Evolutionary conservation across 2,113 vertebrate species (phyloP).

Genomic region (Dasyprocta punctata): DNA sequence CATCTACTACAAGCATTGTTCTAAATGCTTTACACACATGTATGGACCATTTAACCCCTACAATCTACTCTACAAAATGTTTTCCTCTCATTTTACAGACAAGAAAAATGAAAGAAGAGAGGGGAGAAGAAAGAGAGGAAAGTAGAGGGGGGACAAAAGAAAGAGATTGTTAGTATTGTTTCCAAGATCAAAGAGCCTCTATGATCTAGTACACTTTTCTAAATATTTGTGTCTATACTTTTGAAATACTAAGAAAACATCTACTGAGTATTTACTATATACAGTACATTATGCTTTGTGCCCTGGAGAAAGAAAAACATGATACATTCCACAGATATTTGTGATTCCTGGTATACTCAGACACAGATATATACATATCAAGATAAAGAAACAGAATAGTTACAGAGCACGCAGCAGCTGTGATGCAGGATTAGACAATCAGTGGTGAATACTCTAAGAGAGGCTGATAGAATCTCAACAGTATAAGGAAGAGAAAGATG

Average conservation of each 20-base stretch:
- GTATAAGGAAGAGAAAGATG: not conserved
- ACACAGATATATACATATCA: not conserved
- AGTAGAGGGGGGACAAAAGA: too few species aligned
- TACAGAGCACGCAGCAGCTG: not conserved
- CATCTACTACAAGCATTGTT: not conserved
- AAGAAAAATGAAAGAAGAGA: not conserved
- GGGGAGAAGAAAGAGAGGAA: too few species aligned
- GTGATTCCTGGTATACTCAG: not conserved
- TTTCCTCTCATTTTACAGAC: not conserved
- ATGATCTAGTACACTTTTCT: not conserved
- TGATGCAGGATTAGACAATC: not conserved
- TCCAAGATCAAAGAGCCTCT: not conserved
- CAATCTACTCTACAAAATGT: not conserved
- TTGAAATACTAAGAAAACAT: not conserved
- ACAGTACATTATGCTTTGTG: not conserved
- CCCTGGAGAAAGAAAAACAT: not conserved
- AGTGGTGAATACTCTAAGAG: not conserved
- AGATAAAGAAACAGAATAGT: not conserved
- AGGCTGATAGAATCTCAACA: not conserved
- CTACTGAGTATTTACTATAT: not conserved
- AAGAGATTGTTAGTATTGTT: not conserved
- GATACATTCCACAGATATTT: not conserved
- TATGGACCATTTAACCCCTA: not conserved
- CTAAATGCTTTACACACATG: not conserved
- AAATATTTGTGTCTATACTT: not conserved